Base-by-base conservation (phyloP, 2,888 invertebrate genomes). In the Ectropis crepuscularia region DNA sequence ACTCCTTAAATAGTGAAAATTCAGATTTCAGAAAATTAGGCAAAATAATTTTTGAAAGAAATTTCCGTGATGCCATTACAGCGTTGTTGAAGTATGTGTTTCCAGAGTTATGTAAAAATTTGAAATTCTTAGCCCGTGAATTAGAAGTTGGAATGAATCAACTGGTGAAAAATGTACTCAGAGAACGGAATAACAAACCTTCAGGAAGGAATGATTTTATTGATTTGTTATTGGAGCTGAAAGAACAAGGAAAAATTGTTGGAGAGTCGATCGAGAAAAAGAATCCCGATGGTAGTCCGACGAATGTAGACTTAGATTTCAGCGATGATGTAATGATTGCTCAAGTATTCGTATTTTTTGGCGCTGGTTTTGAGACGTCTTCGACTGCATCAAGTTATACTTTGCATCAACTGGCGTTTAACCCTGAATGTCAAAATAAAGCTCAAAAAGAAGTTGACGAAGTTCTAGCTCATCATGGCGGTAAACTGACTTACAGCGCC, bases 281-380 rank as follows among this genome's bases (percentile, higher is more conserved):
- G 59, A 81, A 87, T 60, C 43, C 75, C 0, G 83, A 91, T 70
- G 90, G 90, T 2, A 70, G 82, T 12, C 79, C 88, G 2, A 84
- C 85, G 75, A 75, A 77, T 7, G 77, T 89, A 0, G 82, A 86
- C 59, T 61, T 88, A 53, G 87, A 89, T 76, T 66, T 90, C 59
- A 84, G 79, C 61, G 87, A 89, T 53, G 61, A 80, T 48, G 65
- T 90, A 54, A 78, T 92, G 77, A 83, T 83, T 9, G 89, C 92
- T 5, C 92, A 91, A 80, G 86, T 87, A 0, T 91, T 92, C 72
- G 85, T 90, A 6, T 92, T 92, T 70, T 92, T 92, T 51, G 92
- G 87, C 12, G 94, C 93, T 61, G 94, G 94, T 6, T 93, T 92
- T 70, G 93, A 93, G 74, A 93, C 93, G 4, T 93, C 93, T 0